These are phyloP conservation scores for Papilio dardanus DNA, from an alignment of 1,140 invertebrate species.

Conservation along the genomic window DNA sequence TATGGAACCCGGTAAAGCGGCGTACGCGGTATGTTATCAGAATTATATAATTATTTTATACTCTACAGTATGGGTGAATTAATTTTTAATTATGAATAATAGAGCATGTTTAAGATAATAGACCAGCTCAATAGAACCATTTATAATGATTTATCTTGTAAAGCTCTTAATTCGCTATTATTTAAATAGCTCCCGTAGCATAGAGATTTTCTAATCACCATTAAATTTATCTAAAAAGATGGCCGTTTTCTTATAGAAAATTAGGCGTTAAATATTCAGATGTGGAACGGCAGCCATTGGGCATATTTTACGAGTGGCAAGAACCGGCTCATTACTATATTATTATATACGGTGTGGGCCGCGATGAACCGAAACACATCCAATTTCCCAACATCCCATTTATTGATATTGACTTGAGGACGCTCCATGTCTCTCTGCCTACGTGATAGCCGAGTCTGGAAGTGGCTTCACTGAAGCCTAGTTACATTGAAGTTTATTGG, in stretches of 20 bases:
- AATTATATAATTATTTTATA: constrained; percentile 5
- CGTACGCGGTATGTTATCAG: constrained; percentile 9
- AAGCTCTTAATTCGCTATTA: neutral
- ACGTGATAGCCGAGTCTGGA: constrained; percentile 46
- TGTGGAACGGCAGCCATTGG: constrained; percentile 65
- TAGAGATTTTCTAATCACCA: constrained; percentile 26
- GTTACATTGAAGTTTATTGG: neutral
- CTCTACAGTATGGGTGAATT: neutral
- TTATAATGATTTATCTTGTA: constrained; percentile 7
- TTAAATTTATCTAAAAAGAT: constrained; percentile 2
- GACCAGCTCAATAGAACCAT: neutral
- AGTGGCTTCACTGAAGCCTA: constrained; percentile 32
- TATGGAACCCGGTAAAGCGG: constrained; percentile 9
- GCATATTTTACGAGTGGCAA: constrained; percentile 78
- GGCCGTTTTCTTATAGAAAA: constrained; percentile 33
- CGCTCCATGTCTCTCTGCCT: constrained; percentile 55
- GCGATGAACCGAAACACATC: constrained; percentile 77
- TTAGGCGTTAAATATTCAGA: constrained; percentile 74
- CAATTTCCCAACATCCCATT: constrained; percentile 80
- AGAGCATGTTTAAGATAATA: neutral
- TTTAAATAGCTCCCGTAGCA: neutral
- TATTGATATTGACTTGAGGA: constrained; percentile 82
- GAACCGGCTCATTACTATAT: constrained; percentile 78
- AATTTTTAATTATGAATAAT: constrained; percentile 3
- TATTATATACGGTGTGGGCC: constrained; percentile 73